These are phyloP conservation scores for Nothobranchius kuhntae DNA, from an alignment of 2,113 vertebrate species.

Conservation along the genomic window DNA sequence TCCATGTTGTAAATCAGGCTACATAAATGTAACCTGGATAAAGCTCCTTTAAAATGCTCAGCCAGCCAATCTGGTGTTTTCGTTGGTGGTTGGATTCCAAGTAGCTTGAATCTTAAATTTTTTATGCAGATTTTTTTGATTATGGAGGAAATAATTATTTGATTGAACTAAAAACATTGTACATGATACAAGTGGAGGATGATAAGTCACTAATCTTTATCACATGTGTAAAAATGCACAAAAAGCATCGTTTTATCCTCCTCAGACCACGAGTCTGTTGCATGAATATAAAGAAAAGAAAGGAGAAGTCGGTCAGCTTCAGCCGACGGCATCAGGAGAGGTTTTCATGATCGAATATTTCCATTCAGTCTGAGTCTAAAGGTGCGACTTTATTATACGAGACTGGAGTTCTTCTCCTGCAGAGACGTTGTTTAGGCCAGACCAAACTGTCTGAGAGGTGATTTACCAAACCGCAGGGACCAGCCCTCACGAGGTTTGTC, in stretches of 20 bases:
- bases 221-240: too few species aligned
- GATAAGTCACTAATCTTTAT: too few species aligned
- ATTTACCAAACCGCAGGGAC: constrained; percentile 50
- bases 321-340: neutral
- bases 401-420: constrained; percentile 3
- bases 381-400: neutral
- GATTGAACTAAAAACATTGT: too few species aligned
- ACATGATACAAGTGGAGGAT: too few species aligned
- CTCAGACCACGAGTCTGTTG: too few species aligned
- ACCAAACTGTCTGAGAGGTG: constrained; percentile 25
- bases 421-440: constrained; percentile 57
- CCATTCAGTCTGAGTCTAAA: neutral
- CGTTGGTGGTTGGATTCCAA: too few species aligned
- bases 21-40: constrained; percentile 46
- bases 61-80: neutral
- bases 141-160: too few species aligned
- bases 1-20: constrained; percentile 48
- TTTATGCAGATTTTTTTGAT: too few species aligned
- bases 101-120: too few species aligned
- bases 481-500: constrained; percentile 26
- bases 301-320: neutral
- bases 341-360: neutral
- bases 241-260: too few species aligned
- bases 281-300: neutral
- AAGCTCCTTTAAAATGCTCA: constrained; percentile 25